Base-by-base conservation (phyloP, 92 coral and sea anemone genomes). In the Isaurus tuberculatus region DNA sequence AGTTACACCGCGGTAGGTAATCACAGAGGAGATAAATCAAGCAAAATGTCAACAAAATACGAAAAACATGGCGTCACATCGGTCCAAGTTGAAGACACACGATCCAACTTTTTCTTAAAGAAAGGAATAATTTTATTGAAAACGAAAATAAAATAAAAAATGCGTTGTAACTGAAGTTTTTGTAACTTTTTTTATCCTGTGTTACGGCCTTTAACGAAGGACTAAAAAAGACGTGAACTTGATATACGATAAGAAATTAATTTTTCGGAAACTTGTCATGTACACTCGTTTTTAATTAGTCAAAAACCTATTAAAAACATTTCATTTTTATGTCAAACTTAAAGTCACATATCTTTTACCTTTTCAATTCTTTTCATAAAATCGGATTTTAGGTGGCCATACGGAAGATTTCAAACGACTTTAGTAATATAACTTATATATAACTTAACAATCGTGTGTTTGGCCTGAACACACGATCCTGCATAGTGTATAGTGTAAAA, bases 11-110 rank as follows among this genome's bases (percentile, higher is more conserved):
- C 16, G 15, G 55, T 57, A 57, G 8, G n/a, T 23, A n/a, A 20
- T 9, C 27, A 6, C 22, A 57, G 65, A n/a, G 65, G 65, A 20
- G 29, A 57, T 57, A 57, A n/a, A 57, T 3, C 26, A 19, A 49
- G 20, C 30, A 17, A n/a, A 20, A 57, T 57, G 65, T 57, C 65
- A 13, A 13, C 58, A 49, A 49, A 49, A 49, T 49, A 49, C 58
- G 65, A 57, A 57, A 20, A 57, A 57, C 26, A 57, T 57, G 30
- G 65, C 65, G 65, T 57, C 65, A 57, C 65, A n/a, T 57, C 42
- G 8, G 26, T 23, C 65, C 65, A 7, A 57, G 7, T 57, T 23
- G 65, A 57, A 57, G 29, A 57, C 65, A 57, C 3, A 57, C 65
- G 65, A 57, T 57, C 65, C 65, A 11, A n/a, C 65, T 23, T 57